These are phyloP conservation scores for Hesperophylax magnus DNA, from an alignment of 1,140 invertebrate genomes.

Conservation along the genomic window DNA sequence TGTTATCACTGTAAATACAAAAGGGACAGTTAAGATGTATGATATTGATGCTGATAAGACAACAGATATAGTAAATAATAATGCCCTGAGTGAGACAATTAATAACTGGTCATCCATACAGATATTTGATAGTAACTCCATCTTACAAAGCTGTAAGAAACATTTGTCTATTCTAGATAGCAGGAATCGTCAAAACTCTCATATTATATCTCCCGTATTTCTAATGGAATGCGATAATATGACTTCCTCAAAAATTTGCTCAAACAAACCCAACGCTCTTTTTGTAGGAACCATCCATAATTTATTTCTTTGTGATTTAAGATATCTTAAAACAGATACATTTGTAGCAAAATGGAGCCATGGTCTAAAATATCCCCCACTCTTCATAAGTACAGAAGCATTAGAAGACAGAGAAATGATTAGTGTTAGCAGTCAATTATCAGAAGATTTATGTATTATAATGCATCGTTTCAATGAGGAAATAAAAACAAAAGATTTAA, in stretches of 20 bases:
- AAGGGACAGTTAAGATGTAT: conserved; percentile 30
- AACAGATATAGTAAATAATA: background rate
- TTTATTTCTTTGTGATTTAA: conserved; percentile 46
- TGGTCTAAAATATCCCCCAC: conserved; percentile 42
- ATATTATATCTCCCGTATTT: background rate
- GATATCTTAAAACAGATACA: conserved; percentile 28
- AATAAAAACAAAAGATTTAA: background rate
- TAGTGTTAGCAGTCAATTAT: conserved; percentile 22
- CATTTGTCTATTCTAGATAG: conserved; percentile 42
- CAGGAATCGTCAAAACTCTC: background rate
- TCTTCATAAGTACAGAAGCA: conserved; percentile 28
- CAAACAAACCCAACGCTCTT: conserved; percentile 17
- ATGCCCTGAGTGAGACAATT: background rate
- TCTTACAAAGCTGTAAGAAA: conserved; percentile 36
- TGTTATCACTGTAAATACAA: conserved; percentile 29
- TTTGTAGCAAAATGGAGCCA: conserved; percentile 48
- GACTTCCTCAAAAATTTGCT: conserved; percentile 32
- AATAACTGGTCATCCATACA: conserved; percentile 50
- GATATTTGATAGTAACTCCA: conserved; percentile 26
- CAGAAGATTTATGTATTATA: conserved; percentile 32
- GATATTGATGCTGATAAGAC: conserved; percentile 32
- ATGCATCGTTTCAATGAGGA: conserved; percentile 32
- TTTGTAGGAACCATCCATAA: conserved; percentile 43
- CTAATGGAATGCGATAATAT: conserved; percentile 46
- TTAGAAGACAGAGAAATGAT: conserved; percentile 42